Base-by-base conservation (phyloP, 1,140 invertebrate genomes). In the Latrodectus geometricus region DNA sequence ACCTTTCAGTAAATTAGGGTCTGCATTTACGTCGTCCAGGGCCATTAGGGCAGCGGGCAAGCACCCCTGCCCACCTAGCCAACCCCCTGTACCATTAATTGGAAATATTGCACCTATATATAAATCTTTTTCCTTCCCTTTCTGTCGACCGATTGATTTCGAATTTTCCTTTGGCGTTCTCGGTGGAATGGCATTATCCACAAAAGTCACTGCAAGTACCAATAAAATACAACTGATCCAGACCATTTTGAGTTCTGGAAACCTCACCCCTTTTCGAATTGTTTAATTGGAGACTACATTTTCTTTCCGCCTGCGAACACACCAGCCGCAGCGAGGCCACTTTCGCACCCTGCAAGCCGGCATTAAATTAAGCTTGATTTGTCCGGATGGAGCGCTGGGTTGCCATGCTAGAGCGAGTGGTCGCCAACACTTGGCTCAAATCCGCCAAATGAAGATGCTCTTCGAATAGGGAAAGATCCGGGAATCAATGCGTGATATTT, bases 51-150 rank as follows among this genome's bases (percentile, higher is more conserved):
- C 98, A 20, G 98, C 98, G 69, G 97, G 97, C 94, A 96, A 96
- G 90, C 97, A 98, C 3, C 96, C 96, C 93, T 94, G 96, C 15
- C 97, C 96, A 80, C 97, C 96, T 91, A 97, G 95, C 97, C 98
- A 98, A 80, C 97, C 97, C 78, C 97, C 97, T 0, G 97, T 95
- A 14, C 97, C 97, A 79, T 93, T 95, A 91, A 99, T 99, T 7
- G 98, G 98, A 92, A 99, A 99, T 89, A 99, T 98, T 23, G 97
- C 98, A 74, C 97, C 98, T 91, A 99, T 98, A 91, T 99, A 97
- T 86, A 99, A 92, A 87, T 96, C 94, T 92, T 95, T 95, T 20
- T 82, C 70, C 48, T 52, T 17, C 11, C 11, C 49, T 21, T 49
- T 48, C 4, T 48, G 69, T 50, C n/a, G 9, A n/a, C n/a, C n/a